Evolutionary conservation across 2,888 invertebrate species (phyloP), one percentile per base, ranked within the genome.

Genomic region (Caprella mutica): DNA sequence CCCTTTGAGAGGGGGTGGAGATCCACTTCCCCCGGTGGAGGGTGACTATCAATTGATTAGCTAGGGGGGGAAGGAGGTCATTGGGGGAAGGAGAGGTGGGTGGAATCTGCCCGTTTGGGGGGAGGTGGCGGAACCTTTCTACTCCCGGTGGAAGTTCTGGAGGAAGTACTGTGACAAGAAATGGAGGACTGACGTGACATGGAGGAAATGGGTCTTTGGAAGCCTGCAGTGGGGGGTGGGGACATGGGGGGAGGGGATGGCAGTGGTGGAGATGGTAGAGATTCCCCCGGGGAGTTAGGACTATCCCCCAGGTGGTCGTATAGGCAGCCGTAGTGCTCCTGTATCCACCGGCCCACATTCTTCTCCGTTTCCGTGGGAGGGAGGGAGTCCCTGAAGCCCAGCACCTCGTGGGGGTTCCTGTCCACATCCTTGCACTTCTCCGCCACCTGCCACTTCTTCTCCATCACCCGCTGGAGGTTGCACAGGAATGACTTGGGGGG

Each of bases 401-500:
- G 78, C 2, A 92, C 90, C 71, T 91, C 89, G 70, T 90, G 89
- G 0, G 91, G 90, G 38, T 87, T 87, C 1, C 88, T 87, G n/a
- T 84, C 81, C 71, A 91, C 90, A 24, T 85, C 74, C 72, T 89
- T 87, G 70, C 91, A 89, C 71, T 91, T 91, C 70, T 92, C 90
- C 3, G 91, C 90, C 1, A 91, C 89, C 69, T 89, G 87, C 87
- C 87, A 87, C 69, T 92, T 92, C 70, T 90, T 90, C 66, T 87
- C 80, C 87, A 92, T 91, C 0, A 92, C 91, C 52, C 90, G 78
- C 70, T 92, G 91, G 48, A 92, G 76, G 72, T 92, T 91, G 70
- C 86, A 85, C 43, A 92, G 76, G 70, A 92, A 91, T 58, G 86
- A 86, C 26, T 82, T 67, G 8, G 73, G 73, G 65, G 58, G 71